phyloP scores from a whole-genome alignment of 2,113 vertebrate genomes.

The human region GRCh38 chr9:88786001-88786500 shows the following conservation, averaged over 20 bases:
- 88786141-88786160: neutral
- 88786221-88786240: neutral
- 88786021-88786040: neutral
- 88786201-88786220: neutral
- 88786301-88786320: too few species aligned
- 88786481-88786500: neutral
- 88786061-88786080: neutral
- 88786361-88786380: accelerated
- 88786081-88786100: neutral
- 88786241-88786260: too few species aligned
- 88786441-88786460: neutral
- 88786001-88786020: neutral
- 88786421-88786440: neutral
- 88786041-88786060: neutral
- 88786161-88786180: too few species aligned
- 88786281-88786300: neutral
- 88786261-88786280: neutral
- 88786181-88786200: neutral
- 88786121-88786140: neutral
- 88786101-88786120: neutral
- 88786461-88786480: neutral
- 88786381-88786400: neutral
- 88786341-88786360: neutral
- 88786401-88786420: neutral
- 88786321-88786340: neutral